Conservation (phyloP, 1,140 invertebrate species). For the Venustaconcha ellipsiformis region DNA sequence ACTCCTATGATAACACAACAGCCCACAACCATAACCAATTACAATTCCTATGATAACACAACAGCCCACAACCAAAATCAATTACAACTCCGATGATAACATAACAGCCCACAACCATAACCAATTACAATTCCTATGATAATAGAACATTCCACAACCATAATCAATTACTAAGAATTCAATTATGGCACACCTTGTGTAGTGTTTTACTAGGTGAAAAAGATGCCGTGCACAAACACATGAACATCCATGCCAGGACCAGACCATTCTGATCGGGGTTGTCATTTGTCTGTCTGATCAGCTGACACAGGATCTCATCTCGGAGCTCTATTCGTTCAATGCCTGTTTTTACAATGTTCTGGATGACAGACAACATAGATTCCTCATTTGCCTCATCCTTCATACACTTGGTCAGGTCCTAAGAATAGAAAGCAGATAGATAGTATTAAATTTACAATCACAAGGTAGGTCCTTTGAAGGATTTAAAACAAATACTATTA, state of each 20-base stretch:
- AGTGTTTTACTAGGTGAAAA: constrained; percentile 92
- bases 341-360: constrained; percentile 96
- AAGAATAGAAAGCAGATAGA: constrained; percentile 74
- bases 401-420: constrained; percentile 94
- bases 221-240: constrained; percentile 89
- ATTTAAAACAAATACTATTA: no score
- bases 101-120: no score
- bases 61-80: no score
- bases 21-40: no score
- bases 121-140: no score
- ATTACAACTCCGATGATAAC: no score
- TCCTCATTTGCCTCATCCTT: constrained; percentile 92
- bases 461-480: no score
- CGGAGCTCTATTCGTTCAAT: constrained; percentile 92
- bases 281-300: constrained; percentile 98
- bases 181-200: constrained; percentile 74
- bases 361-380: constrained; percentile 93
- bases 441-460: no score
- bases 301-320: constrained; percentile 98
- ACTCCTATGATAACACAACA: no score
- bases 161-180: no score
- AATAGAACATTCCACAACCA: no score
- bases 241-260: constrained; percentile 83
- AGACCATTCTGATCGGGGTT: constrained; percentile 86
- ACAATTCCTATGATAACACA: no score